Percentiles rank a stretch among this genome's conserved stretches.
phyloP scores from a whole-genome alignment of 2,888 invertebrate genomes.

The Amiota communis region DNA sequence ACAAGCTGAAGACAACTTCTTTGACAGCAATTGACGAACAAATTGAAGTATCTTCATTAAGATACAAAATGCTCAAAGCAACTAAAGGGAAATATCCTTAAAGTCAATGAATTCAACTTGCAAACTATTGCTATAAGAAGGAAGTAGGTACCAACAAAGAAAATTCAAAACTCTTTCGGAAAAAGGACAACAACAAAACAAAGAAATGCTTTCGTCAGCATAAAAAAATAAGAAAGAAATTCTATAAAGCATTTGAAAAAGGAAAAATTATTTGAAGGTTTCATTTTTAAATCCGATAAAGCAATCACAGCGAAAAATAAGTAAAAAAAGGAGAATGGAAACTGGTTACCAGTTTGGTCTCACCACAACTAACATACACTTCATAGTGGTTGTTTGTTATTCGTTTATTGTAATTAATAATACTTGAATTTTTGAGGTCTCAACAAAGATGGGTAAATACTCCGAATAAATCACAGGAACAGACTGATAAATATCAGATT shows the following conservation, averaged over 20 bases:
- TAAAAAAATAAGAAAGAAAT: constrained; percentile 1
- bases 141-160: not conserved
- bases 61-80: too few species aligned
- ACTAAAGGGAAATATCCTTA: too few species aligned
- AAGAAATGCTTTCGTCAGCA: constrained; percentile 4
- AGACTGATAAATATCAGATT: too few species aligned
- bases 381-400: too few species aligned
- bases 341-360: not conserved
- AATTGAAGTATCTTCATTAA: too few species aligned
- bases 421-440: too few species aligned
- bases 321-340: not conserved
- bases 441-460: too few species aligned
- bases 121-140: not conserved
- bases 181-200: not conserved
- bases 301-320: constrained; percentile 7
- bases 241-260: not conserved
- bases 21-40: too few species aligned
- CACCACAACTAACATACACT: too few species aligned
- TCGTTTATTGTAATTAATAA: too few species aligned
- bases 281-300: constrained; percentile 19
- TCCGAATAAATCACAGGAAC: too few species aligned
- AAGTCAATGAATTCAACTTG: not conserved
- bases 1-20: too few species aligned
- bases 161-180: not conserved
- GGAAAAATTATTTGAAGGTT: not conserved